Conservation (phyloP, 2,888 invertebrate species). For the Rutpela maculata region DNA sequence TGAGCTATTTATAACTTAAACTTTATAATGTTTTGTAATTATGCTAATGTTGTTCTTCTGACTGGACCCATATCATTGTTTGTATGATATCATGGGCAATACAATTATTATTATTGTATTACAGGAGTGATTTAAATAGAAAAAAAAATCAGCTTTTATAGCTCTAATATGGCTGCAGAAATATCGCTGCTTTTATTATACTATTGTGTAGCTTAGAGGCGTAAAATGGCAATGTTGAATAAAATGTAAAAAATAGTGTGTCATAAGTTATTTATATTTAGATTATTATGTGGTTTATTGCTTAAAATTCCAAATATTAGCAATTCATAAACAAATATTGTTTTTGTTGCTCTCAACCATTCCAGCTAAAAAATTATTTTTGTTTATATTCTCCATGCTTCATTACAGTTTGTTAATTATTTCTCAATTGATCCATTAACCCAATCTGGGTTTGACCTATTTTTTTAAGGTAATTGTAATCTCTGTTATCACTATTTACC, state of each 20-base stretch:
- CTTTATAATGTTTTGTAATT: too few relatives aligned
- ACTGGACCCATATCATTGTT: too few relatives aligned
- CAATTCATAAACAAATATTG: neutral
- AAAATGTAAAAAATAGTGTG: neutral
- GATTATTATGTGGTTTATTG: neutral
- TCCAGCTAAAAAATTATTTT: neutral
- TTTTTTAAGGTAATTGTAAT: neutral
- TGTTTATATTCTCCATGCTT: neutral
- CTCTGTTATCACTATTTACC: neutral
- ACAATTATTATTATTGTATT: too few relatives aligned
- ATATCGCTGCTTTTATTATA: neutral
- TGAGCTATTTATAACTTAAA: too few relatives aligned
- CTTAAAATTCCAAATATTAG: neutral
- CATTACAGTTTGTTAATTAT: neutral
- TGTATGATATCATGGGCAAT: too few relatives aligned
- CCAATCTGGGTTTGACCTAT: conserved; percentile 21
- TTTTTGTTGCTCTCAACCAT: neutral
- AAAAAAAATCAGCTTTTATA: too few relatives aligned
- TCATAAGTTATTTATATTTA: neutral
- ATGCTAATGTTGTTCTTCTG: too few relatives aligned
- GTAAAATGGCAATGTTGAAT: neutral
- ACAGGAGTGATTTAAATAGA: too few relatives aligned
- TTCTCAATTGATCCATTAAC: conserved; percentile 3
- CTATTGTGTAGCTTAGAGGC: neutral
- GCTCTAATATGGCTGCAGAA: too few relatives aligned